Evolutionary conservation across 2,113 vertebrate species (phyloP).

Genomic region (Polypterus senegalus): DNA sequence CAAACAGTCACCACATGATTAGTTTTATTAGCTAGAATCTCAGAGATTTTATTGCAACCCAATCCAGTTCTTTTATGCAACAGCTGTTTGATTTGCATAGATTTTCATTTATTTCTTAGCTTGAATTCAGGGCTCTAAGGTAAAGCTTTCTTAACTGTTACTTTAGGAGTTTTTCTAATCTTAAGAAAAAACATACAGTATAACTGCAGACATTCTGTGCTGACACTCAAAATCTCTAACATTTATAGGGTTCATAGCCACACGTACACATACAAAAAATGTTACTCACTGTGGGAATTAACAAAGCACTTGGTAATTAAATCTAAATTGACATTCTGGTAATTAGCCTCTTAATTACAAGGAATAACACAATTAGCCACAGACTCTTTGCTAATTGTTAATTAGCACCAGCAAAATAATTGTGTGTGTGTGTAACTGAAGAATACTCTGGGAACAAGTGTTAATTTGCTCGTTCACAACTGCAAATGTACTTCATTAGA

Average conservation of each 20-base stretch:
- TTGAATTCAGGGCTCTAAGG: constrained; percentile 49
- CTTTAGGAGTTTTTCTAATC: background rate
- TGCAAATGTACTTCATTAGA: too few relatives aligned
- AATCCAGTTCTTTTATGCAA: background rate
- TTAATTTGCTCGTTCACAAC: constrained; percentile 43
- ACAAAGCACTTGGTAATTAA: constrained; percentile 72
- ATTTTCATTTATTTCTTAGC: constrained; percentile 28
- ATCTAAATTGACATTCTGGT: constrained; percentile 74
- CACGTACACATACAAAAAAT: constrained; percentile 24
- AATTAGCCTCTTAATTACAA: constrained; percentile 73
- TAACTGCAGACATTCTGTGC: too few relatives aligned
- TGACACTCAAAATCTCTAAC: too few relatives aligned
- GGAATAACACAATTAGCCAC: constrained; percentile 72
- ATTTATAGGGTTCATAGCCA: too few relatives aligned
- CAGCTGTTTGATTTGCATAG: constrained; percentile 14
- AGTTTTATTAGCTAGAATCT: too few relatives aligned
- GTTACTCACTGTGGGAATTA: constrained; percentile 65
- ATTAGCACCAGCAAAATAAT: constrained; percentile 69
- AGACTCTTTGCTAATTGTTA: constrained; percentile 70
- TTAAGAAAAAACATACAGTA: too few relatives aligned
- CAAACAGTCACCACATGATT: too few relatives aligned
- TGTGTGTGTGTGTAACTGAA: constrained; percentile 54
- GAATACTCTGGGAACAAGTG: constrained; percentile 60
- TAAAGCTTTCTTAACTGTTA: constrained; percentile 49
- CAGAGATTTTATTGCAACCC: background rate